Evolutionary conservation across 37 sponge, comb jelly and placozoan species (phyloP).

Genomic region (Ephydatia muelleri): DNA sequence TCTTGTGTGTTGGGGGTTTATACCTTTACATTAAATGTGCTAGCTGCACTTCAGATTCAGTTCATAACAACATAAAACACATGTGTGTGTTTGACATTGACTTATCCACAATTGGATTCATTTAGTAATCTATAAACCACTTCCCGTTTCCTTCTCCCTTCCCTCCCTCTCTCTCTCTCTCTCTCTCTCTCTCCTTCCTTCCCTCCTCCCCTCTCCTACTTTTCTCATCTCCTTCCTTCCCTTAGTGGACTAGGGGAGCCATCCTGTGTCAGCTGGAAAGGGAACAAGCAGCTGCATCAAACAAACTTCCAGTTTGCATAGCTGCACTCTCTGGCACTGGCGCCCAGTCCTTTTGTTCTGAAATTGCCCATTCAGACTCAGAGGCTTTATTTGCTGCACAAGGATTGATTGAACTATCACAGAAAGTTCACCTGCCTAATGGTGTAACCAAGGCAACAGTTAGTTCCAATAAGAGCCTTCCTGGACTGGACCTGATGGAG

Average conservation of each 20-base stretch:
- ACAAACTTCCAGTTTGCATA: not conserved
- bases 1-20: not conserved
- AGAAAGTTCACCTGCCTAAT: constrained; percentile 5
- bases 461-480: not conserved
- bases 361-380: not conserved
- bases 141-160: too few species aligned
- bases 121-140: too few species aligned
- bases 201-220: not conserved
- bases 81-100: not conserved
- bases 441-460: not conserved
- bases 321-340: not conserved
- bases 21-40: too few species aligned
- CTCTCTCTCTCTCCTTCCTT: constrained; percentile 14
- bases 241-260: constrained; percentile 52
- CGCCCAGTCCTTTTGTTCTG: not conserved
- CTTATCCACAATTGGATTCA: too few species aligned
- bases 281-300: not conserved
- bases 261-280: constrained; percentile 28
- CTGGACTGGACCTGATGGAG: not conserved
- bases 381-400: constrained; percentile 40
- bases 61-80: too few species aligned
- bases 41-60: too few species aligned
- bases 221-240: too few species aligned
- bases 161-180: constrained; percentile 30
- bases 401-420: constrained; percentile 27